These are phyloP conservation scores for Ciconia stormi DNA, from an alignment of 2,113 vertebrate species.

Conservation along the genomic window DNA sequence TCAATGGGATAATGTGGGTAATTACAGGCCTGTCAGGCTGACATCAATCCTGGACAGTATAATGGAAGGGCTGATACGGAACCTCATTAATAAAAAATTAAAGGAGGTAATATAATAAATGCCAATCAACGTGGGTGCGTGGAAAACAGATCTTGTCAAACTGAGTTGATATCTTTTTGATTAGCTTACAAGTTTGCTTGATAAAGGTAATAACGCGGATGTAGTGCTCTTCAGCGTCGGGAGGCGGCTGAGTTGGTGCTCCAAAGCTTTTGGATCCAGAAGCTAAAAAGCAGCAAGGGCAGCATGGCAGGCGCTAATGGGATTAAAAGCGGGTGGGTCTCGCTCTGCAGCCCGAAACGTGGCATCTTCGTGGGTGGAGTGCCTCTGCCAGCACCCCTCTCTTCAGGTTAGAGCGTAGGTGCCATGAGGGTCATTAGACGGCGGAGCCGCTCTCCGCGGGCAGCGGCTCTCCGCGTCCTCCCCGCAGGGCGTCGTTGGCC, in stretches of 20 bases:
- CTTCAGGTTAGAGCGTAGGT: not conserved
- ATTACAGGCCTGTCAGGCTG: not conserved
- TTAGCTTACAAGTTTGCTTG: not conserved
- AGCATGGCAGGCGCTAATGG: accelerated
- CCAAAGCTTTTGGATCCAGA: not conserved
- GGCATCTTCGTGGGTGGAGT: too few species aligned
- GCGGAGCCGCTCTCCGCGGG: accelerated
- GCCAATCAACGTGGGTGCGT: not conserved
- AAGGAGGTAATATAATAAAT: not conserved
- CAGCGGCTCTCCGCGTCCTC: not conserved
- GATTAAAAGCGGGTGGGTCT: not conserved
- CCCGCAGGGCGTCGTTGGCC: not conserved
- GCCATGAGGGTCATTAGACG: not conserved
- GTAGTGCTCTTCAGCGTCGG: accelerated
- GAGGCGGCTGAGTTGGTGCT: accelerated
- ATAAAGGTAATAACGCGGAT: accelerated
- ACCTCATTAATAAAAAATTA: not conserved
- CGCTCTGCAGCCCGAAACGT: too few species aligned
- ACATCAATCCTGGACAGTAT: not conserved
- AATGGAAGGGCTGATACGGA: not conserved
- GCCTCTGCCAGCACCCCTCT: not conserved
- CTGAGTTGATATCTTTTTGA: not conserved
- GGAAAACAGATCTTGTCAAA: not conserved
- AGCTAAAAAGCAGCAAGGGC: accelerated
- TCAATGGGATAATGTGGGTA: not conserved